Conservation (phyloP, 2,797 vertebrate species). For the Manis crassicaudata region DNA sequence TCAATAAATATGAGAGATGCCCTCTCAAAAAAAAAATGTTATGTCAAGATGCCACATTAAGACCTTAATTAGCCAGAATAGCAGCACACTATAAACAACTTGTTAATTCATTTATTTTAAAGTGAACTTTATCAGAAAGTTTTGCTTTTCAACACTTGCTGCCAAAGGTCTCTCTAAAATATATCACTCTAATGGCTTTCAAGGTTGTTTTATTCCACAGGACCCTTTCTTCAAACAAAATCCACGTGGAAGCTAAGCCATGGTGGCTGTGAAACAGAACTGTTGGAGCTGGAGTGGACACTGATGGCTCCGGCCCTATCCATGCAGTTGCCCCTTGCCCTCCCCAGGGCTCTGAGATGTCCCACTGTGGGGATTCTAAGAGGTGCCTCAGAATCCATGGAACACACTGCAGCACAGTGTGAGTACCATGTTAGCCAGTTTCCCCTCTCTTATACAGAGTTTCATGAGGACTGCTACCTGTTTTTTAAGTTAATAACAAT, state of each 20-base stretch:
- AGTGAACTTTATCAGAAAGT: constrained; percentile 32
- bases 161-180: constrained; percentile 11
- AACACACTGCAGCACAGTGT: neutral
- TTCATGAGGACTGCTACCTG: neutral
- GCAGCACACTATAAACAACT: neutral
- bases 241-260: neutral
- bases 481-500: neutral
- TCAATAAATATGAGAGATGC: too few relatives aligned
- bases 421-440: neutral
- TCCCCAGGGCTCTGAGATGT: neutral
- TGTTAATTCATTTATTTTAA: constrained; percentile 32
- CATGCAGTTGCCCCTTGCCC: neutral
- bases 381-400: neutral
- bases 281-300: neutral
- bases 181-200: neutral
- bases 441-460: neutral
- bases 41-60: constrained; percentile 46
- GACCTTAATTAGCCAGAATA: constrained; percentile 45
- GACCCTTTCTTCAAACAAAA: neutral
- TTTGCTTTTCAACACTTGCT: neutral
- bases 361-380: neutral
- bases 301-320: neutral
- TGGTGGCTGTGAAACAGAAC: neutral
- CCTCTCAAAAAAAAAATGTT: neutral
- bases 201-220: neutral